Conservation (phyloP, 2,888 invertebrate species). For the Chymomyza amoena region DNA sequence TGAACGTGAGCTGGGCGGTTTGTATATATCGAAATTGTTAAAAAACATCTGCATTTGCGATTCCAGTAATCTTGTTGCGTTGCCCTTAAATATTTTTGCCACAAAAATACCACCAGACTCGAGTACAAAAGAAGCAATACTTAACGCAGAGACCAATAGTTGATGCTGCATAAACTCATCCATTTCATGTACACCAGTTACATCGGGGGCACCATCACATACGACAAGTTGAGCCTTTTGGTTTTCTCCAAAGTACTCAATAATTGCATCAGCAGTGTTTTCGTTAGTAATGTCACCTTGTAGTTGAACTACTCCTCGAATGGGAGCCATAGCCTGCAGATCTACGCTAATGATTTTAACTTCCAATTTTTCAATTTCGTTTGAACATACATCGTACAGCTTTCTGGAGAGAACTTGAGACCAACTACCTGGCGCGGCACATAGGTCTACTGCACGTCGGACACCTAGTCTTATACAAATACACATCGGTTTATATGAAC, state of each 20-base stretch:
- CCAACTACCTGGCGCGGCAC: conserved; percentile 99
- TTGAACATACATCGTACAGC: conserved; percentile 81
- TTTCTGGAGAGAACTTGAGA: conserved; percentile 96
- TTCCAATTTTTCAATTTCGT: conserved; percentile 75
- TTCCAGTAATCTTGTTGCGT: conserved; percentile 92
- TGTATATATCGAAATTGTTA: conserved; percentile 90
- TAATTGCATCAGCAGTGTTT: conserved; percentile 93
- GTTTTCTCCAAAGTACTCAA: conserved; percentile 90
- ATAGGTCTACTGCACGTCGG: conserved; percentile 95
- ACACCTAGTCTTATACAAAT: conserved; percentile 82
- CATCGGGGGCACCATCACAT: conserved; percentile 99
- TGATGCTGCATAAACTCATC: conserved; percentile 99
- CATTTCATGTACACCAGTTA: conserved; percentile 98
- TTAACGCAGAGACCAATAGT: conserved; percentile 94
- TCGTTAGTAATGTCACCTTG: conserved; percentile 99
- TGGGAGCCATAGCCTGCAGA: conserved; percentile 97
- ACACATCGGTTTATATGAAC: neutral
- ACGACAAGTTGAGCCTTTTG: conserved; percentile 95
- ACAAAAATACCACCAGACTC: conserved; percentile 93
- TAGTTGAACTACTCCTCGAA: conserved; percentile 96
- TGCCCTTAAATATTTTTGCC: conserved; percentile 98
- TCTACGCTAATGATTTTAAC: conserved; percentile 98
- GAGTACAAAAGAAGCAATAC: conserved; percentile 97
- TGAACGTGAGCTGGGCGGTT: conserved; percentile 96
- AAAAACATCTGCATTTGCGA: conserved; percentile 96